These are phyloP conservation scores for Campoletis sonorensis DNA, from an alignment of 1,140 invertebrate species.

Conservation along the genomic window DNA sequence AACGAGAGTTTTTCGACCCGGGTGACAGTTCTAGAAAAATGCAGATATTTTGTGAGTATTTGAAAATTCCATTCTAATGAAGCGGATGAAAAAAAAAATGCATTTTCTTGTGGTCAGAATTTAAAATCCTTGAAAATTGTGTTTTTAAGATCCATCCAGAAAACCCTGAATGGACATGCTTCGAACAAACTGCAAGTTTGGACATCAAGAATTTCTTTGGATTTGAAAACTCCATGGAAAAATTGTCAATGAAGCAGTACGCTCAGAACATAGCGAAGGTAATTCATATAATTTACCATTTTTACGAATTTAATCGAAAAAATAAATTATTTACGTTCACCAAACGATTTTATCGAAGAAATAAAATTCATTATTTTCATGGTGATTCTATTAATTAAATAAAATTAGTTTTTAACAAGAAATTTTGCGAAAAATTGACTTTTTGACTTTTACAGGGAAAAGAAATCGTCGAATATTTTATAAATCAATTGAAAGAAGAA, in stretches of 20 bases:
- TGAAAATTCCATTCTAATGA: background rate
- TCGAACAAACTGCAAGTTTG: slow-evolving; percentile 94
- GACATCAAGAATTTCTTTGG: slow-evolving; percentile 98
- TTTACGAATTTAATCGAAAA: too few relatives aligned
- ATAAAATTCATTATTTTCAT: too few relatives aligned
- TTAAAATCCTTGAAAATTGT: too few relatives aligned
- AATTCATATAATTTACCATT: slow-evolving; percentile 40
- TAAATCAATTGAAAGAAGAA: slow-evolving; percentile 87
- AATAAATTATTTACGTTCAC: too few relatives aligned
- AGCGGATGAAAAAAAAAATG: background rate
- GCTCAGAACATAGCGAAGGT: slow-evolving; percentile 94
- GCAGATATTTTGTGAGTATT: slow-evolving; percentile 91
- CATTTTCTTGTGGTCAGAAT: background rate
- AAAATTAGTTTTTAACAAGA: slow-evolving; percentile 16
- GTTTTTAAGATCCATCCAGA: slow-evolving; percentile 84
- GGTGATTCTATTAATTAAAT: too few relatives aligned
- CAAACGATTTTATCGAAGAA: too few relatives aligned
- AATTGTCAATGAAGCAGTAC: slow-evolving; percentile 98
- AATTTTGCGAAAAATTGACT: slow-evolving; percentile 42
- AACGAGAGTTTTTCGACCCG: slow-evolving; percentile 95
- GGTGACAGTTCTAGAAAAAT: slow-evolving; percentile 93
- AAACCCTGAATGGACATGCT: slow-evolving; percentile 97
- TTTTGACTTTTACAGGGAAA: slow-evolving; percentile 83
- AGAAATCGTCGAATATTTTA: slow-evolving; percentile 96
- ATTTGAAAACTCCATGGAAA: slow-evolving; percentile 96